Percentiles rank a stretch among this genome's conserved stretches.
Evolutionary conservation across 2,797 vertebrate species (phyloP).

Genomic region (Oreortyx pictus): DNA sequence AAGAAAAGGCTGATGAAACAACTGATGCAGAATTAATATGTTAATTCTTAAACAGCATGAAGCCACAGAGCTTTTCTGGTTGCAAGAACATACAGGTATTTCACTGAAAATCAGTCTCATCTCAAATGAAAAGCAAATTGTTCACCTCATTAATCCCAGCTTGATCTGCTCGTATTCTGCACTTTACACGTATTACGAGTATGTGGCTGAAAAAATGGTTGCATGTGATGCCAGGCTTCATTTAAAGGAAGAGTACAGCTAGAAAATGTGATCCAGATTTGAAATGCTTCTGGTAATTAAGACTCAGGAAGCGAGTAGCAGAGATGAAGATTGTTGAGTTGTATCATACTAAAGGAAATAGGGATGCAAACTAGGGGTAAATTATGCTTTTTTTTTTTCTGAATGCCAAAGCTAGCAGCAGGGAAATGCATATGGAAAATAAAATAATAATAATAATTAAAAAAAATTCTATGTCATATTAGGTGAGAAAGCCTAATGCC

Average conservation of each 20-base stretch:
- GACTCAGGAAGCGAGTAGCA: not conserved
- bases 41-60: not conserved
- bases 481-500: not conserved
- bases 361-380: not conserved
- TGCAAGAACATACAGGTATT: not conserved
- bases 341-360: not conserved
- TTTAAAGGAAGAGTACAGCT: not conserved
- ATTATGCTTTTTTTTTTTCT: not conserved
- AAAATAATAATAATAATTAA: not conserved
- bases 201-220: not conserved
- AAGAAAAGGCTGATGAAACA: not conserved
- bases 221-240: accelerated
- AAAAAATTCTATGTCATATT: not conserved
- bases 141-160: not conserved
- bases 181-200: not conserved
- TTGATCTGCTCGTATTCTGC: not conserved
- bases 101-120: not conserved
- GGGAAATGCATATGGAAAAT: not conserved
- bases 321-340: not conserved
- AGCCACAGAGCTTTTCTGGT: not conserved
- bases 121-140: not conserved
- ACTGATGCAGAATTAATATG: not conserved
- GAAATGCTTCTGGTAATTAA: not conserved
- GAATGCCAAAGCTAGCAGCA: not conserved
- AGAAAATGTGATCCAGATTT: not conserved